Base-by-base conservation (phyloP, 2,888 invertebrate genomes). In the Sacculina carcini region DNA sequence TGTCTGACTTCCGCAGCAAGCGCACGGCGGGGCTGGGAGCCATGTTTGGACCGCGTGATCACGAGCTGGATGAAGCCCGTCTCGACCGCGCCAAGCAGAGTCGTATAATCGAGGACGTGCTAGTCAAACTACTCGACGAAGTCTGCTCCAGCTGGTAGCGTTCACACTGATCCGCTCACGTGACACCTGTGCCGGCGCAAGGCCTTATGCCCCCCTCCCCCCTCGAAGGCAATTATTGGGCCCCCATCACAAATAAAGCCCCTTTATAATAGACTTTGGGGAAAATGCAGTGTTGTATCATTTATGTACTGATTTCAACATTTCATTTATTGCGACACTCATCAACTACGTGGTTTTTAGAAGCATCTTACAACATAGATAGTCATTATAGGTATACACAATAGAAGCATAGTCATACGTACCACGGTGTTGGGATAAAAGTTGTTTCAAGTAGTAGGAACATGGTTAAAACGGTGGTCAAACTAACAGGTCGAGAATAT, bases 1-100 rank as follows among this genome's bases (percentile, higher is more conserved):
- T 90, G 49, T 75, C 74, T 28, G 86, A 87, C 65, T 83, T 83
- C 67, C 79, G 89, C 62, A 79, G 79, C 59, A 90, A 90, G 66
- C 70, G 89, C 58, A 83, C 79, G 34, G 80, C 87, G 32, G 92
- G 92, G 2, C 69, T 92, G 54, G 87, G 82, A 14, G 79, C 79
- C 48, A 74, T 94, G 58, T 92, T 83, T 67, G 92, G 90, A 1
- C 85, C 87, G 1, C 73, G 76, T 23, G 87, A 87, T 67, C 71
- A 74, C 54, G 74, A 79, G 58, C 70, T 86, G 4, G 75, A 79
- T 59, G 78, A 81, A 63, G 79, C 82, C 56, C 77, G 78, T 62
- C 74, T 78, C 53, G 86, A 89, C 63, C 79, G 78, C 65, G 67
- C 69, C 52, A 78, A 78, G 63, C 86, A 87, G 65, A 68, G 73